Evolutionary conservation across 2,888 invertebrate species (phyloP).

Genomic region (Lepidochrysops patricia): DNA sequence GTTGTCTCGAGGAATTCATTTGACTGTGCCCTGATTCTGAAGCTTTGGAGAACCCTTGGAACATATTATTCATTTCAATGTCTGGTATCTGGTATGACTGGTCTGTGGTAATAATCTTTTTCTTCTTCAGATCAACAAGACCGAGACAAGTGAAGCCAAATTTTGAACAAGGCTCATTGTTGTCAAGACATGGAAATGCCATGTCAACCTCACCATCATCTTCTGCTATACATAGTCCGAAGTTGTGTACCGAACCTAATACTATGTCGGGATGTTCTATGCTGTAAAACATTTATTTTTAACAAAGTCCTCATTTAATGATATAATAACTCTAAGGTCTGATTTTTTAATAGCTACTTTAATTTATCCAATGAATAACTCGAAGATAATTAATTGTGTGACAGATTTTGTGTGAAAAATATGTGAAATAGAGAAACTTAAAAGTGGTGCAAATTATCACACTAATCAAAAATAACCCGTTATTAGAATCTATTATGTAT

Average conservation of each 20-base stretch:
- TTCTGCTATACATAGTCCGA: slow-evolving; percentile 94
- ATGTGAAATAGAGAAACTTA: too few species aligned
- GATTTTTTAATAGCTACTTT: too few species aligned
- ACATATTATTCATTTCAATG: slow-evolving; percentile 45
- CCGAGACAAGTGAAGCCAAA: slow-evolving; percentile 94
- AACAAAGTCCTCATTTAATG: too few species aligned
- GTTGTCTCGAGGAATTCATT: slow-evolving; percentile 49
- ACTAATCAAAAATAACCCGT: too few species aligned
- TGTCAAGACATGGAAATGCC: slow-evolving; percentile 93
- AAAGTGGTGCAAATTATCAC: too few species aligned
- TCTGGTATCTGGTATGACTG: slow-evolving; percentile 56
- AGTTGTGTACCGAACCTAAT: slow-evolving; percentile 79
- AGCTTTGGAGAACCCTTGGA: slow-evolving; percentile 50
- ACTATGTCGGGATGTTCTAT: slow-evolving; percentile 77
- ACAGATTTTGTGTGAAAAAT: too few species aligned
- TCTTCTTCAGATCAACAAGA: slow-evolving; percentile 82
- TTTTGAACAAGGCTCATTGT: slow-evolving; percentile 91
- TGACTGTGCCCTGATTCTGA: slow-evolving; percentile 50
- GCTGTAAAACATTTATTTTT: slow-evolving; percentile 60
- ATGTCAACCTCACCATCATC: slow-evolving; percentile 96
- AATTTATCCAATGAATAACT: too few species aligned
- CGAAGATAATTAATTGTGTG: too few species aligned
- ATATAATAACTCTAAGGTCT: too few species aligned
- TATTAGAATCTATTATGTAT: too few species aligned
- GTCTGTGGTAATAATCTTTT: slow-evolving; percentile 39